Conservation (phyloP, 2,797 vertebrate species). For the Otus scops region DNA sequence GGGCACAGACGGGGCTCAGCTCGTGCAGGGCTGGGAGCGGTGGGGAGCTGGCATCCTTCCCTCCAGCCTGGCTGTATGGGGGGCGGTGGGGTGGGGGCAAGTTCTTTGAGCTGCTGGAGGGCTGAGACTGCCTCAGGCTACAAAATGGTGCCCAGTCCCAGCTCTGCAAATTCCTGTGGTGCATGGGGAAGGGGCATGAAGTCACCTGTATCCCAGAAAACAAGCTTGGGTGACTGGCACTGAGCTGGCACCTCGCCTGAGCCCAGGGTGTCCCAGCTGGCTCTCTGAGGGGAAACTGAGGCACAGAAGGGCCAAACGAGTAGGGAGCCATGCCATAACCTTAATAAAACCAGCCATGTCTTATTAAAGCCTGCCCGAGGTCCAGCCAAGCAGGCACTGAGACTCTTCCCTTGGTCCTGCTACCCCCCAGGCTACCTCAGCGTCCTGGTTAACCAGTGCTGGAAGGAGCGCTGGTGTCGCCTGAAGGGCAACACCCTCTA, state of each 20-base stretch:
- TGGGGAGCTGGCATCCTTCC: background rate
- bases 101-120: rapidly evolving
- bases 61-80: rapidly evolving
- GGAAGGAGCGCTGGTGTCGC: conserved; percentile 96
- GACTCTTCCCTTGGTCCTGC: background rate
- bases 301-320: background rate
- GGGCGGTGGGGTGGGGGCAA: background rate
- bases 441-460: conserved; percentile 87
- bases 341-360: background rate
- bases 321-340: background rate
- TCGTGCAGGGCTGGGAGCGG: rapidly evolving
- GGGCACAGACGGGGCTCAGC: rapidly evolving
- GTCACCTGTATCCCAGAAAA: background rate
- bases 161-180: background rate
- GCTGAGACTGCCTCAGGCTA: background rate
- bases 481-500: conserved; percentile 87
- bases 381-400: background rate
- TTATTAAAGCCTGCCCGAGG: background rate
- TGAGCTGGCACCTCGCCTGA: background rate
- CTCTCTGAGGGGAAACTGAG: background rate
- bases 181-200: rapidly evolving
- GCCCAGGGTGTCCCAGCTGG: background rate
- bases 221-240: background rate
- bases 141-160: background rate
- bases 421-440: conserved; percentile 86